Base-by-base conservation (phyloP, 2,113 vertebrate genomes). In the Pedionomus torquatus region DNA sequence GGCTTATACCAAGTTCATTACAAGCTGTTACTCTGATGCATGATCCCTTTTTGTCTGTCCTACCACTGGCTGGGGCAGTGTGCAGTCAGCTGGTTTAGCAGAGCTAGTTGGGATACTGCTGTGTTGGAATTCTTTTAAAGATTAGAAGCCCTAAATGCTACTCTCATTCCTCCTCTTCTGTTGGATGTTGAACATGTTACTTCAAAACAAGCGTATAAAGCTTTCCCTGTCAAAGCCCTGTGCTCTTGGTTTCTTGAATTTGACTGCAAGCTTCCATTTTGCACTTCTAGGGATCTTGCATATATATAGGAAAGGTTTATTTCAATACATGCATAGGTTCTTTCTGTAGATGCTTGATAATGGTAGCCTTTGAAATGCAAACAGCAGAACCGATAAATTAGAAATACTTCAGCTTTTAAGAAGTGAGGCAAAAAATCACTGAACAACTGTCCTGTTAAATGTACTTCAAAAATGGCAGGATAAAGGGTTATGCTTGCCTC, bases 391-490 rank as follows among this genome's bases (percentile, higher is more conserved):
- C 13, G 37, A 49, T 49, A 33, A 51, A 30, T 77, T 16, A n/a
- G 35, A 58, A 83, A 39, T 57, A 64, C 26, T 51, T 65, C 7
- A 79, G 43, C 7, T 78, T 65, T 9, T 43, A 79, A 79, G 37
- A 78, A 64, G 33, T 23, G 51, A 39, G 43, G 16, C 49, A 31
- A 79, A 65, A 69, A 83, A 17, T 41, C 37, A 28, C 43, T 37
- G 48, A 69, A 44, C 3, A 57, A 17, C 41, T 64, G 23, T 82
- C 8, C 15, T 26, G 7, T 69, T 78, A 79, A 21, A 17, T 70
- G 14, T 60, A 41, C 14, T 74, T 60, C 6, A 77, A 3, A 20
- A n/a, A 31, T 0, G 1, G 10, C 4, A 26, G 12, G 11, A 9
- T 39, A 58, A 46, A 52, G 63, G 57, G 37, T 13, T 54, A 20